These are phyloP conservation scores for Stegodyphus dumicola DNA, from an alignment of 1,140 invertebrate species.

Conservation along the genomic window DNA sequence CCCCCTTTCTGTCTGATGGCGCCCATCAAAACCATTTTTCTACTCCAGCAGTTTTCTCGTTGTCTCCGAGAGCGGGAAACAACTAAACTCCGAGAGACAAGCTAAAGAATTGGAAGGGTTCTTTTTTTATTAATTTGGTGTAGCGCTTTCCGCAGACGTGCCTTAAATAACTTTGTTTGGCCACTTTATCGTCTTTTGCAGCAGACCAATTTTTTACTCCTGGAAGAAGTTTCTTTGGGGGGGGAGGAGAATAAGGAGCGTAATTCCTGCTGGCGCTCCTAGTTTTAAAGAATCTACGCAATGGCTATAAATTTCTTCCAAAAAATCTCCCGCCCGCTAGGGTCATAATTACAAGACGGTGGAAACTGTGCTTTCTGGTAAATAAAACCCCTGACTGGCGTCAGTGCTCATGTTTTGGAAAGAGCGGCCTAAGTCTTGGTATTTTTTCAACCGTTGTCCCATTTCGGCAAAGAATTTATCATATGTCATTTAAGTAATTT, in stretches of 20 bases:
- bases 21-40: constrained; percentile 34
- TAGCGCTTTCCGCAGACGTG: constrained; percentile 44
- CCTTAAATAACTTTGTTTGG: constrained; percentile 53
- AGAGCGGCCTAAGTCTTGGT: too few relatives aligned
- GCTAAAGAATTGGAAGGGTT: background rate
- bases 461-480: too few relatives aligned
- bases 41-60: constrained; percentile 18
- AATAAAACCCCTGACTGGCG: too few relatives aligned
- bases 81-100: background rate
- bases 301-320: constrained; percentile 48
- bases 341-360: constrained; percentile 32
- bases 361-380: background rate
- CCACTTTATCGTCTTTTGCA: constrained; percentile 22
- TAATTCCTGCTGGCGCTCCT: constrained; percentile 36
- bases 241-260: background rate
- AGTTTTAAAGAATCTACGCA: constrained; percentile 11
- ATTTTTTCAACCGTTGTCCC: too few relatives aligned
- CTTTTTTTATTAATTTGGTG: constrained; percentile 38
- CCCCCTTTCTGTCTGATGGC: background rate
- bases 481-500: too few relatives aligned
- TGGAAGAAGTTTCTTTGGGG: background rate
- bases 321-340: constrained; percentile 14
- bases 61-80: background rate
- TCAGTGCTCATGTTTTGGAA: too few relatives aligned
- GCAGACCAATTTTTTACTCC: constrained; percentile 28